Conservation (phyloP, 92 coral and sea anemone genomes). For the Desmophyllum pertusum region DNA sequence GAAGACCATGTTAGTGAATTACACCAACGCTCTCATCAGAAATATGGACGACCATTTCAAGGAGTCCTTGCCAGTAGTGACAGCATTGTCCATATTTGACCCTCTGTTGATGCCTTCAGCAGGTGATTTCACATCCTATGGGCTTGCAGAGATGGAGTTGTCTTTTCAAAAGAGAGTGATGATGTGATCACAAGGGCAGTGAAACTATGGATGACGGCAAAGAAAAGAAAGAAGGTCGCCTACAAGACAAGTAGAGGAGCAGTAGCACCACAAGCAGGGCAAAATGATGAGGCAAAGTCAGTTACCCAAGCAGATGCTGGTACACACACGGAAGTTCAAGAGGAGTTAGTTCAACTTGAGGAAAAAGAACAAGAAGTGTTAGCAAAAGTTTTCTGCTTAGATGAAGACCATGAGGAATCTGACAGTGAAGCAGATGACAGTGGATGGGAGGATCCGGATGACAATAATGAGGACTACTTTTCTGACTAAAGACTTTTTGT, state of each 20-base stretch:
- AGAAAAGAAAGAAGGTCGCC: conserved; percentile 55
- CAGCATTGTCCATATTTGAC: conserved; percentile 50
- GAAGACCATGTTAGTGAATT: conserved; percentile 45
- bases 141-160: conserved; percentile 41
- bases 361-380: conserved; percentile 47
- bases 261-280: conserved; percentile 39
- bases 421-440: conserved; percentile 44
- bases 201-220: conserved; percentile 44
- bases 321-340: conserved; percentile 33
- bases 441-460: conserved; percentile 51
- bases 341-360: conserved; percentile 20
- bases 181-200: conserved; percentile 46
- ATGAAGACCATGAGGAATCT: conserved; percentile 39
- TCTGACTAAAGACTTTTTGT: too few species aligned
- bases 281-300: conserved; percentile 16
- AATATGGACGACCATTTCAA: conserved; percentile 54
- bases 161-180: conserved; percentile 41
- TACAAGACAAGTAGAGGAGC: conserved; percentile 38
- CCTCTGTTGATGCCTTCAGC: conserved; percentile 52
- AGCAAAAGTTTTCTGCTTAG: conserved; percentile 52
- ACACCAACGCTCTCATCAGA: conserved; percentile 43
- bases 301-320: conserved; percentile 32
- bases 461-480: conserved; percentile 34
- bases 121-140: conserved; percentile 39
- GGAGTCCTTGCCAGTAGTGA: conserved; percentile 49